phyloP scores from a whole-genome alignment of 2,888 invertebrate species.

The Odontothrips loti region DNA sequence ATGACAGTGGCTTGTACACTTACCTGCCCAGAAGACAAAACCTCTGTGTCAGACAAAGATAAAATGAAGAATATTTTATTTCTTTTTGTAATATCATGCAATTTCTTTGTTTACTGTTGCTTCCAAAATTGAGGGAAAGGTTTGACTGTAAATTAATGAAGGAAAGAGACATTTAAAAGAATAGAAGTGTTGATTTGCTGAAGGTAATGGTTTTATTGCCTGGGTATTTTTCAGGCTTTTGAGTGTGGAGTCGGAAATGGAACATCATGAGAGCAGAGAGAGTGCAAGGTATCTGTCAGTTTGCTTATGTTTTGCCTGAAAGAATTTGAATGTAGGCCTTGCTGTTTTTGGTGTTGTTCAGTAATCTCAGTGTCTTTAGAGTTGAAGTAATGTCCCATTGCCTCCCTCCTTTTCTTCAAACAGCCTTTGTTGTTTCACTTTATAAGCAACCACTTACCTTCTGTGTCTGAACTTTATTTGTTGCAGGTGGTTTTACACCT shows the following conservation, averaged over 20 bases:
- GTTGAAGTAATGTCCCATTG: background rate
- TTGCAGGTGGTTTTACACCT: slow-evolving; percentile 79
- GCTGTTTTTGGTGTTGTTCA: background rate
- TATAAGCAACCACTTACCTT: background rate
- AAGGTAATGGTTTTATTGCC: background rate
- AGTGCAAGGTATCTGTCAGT: slow-evolving; percentile 27
- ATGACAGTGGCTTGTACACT: slow-evolving; percentile 16
- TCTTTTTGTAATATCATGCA: background rate
- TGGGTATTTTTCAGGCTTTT: slow-evolving; percentile 17
- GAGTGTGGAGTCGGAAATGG: slow-evolving; percentile 9
- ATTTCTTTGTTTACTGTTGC: background rate
- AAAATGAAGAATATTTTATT: background rate
- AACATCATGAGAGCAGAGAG: slow-evolving; percentile 24
- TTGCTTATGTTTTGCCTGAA: slow-evolving; percentile 1
- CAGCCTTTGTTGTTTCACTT: background rate
- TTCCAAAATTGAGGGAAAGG: too few species aligned
- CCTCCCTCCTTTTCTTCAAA: too few species aligned
- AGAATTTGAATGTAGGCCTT: background rate
- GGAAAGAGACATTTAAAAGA: background rate
- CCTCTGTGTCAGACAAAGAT: background rate
- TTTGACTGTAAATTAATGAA: background rate
- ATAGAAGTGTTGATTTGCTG: background rate
- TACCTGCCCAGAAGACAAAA: background rate
- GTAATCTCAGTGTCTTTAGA: background rate
- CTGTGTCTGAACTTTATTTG: slow-evolving; percentile 29